A percentile compares a stretch with the other conserved stretches of the same genome.
phyloP scores from a whole-genome alignment of 2,113 vertebrate species.

The Indicator indicator region DNA sequence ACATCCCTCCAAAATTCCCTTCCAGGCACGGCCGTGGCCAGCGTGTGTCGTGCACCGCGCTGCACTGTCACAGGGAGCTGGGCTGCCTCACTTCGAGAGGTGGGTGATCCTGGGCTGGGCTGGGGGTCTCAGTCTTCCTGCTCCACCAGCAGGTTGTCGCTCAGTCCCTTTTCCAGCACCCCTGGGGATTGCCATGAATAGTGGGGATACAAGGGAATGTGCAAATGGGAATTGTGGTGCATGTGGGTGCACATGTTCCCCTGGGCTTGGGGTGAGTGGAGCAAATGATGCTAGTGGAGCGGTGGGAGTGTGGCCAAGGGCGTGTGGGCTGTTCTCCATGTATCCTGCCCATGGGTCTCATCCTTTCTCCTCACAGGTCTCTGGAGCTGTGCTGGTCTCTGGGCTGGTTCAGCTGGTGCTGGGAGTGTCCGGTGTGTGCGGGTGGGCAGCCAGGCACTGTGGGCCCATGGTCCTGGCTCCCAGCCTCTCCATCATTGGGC shows the following conservation, averaged over 20 bases:
- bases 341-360: not conserved
- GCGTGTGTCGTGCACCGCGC: not conserved
- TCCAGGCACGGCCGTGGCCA: not conserved
- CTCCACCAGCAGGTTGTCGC: not conserved
- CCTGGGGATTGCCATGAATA: not conserved
- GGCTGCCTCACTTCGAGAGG: not conserved
- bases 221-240: fast-evolving
- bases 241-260: not conserved
- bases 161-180: not conserved
- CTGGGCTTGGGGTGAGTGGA: fast-evolving
- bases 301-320: not conserved
- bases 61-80: not conserved
- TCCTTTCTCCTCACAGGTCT: slow-evolving; percentile 64
- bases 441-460: slow-evolving; percentile 64
- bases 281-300: not conserved
- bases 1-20: not conserved
- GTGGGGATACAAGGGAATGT: not conserved
- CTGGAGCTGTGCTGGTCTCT: slow-evolving; percentile 80
- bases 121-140: not conserved
- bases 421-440: slow-evolving; percentile 74
- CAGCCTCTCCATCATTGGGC: slow-evolving; percentile 82
- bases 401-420: slow-evolving; percentile 78
- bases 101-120: not conserved
- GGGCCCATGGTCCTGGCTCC: slow-evolving; percentile 87
- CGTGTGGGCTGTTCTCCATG: not conserved